These are phyloP conservation scores for Psilopogon haemacephalus DNA, from an alignment of 2,113 vertebrate species.

Conservation along the genomic window DNA sequence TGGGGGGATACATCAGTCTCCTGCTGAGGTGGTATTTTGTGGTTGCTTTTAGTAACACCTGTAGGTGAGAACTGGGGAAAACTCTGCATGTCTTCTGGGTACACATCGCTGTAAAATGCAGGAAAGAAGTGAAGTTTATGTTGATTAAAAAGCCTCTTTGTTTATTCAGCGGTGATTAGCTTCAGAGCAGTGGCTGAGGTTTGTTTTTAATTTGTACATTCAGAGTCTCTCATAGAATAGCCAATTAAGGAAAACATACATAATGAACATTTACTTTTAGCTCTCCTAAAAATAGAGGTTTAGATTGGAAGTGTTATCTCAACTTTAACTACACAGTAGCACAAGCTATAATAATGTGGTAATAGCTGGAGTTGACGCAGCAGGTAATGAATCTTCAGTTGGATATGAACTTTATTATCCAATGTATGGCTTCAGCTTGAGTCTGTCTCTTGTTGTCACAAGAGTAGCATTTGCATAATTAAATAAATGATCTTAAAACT, in stretches of 20 bases:
- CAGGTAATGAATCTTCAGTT: constrained; percentile 64
- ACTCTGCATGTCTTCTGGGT: neutral
- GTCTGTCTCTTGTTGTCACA: constrained; percentile 67
- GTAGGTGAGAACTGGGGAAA: neutral
- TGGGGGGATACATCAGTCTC: neutral
- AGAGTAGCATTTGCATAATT: constrained; percentile 74
- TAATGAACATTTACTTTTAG: constrained; percentile 17
- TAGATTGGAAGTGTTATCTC: constrained; percentile 25
- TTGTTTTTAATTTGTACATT: constrained; percentile 13
- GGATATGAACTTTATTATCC: constrained; percentile 61
- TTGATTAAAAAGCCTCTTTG: constrained; percentile 53
- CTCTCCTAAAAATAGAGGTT: constrained; percentile 33
- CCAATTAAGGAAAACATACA: constrained; percentile 36
- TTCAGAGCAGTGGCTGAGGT: constrained; percentile 7
- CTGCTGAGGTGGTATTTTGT: neutral
- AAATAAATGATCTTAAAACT: constrained; percentile 73
- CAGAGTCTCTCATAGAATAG: neutral
- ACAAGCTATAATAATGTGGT: constrained; percentile 13
- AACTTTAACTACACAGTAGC: constrained; percentile 29
- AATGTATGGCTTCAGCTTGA: constrained; percentile 55
- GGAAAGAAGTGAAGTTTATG: constrained; percentile 45
- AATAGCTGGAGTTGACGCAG: constrained; percentile 19
- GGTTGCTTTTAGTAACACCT: neutral
- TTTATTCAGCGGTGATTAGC: constrained; percentile 46
- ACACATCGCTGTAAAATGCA: neutral